Evolutionary conservation across 2,797 vertebrate species (phyloP), one percentile per base, ranked within the genome.

Genomic region (Ctenopoma kingsleyae): DNA sequence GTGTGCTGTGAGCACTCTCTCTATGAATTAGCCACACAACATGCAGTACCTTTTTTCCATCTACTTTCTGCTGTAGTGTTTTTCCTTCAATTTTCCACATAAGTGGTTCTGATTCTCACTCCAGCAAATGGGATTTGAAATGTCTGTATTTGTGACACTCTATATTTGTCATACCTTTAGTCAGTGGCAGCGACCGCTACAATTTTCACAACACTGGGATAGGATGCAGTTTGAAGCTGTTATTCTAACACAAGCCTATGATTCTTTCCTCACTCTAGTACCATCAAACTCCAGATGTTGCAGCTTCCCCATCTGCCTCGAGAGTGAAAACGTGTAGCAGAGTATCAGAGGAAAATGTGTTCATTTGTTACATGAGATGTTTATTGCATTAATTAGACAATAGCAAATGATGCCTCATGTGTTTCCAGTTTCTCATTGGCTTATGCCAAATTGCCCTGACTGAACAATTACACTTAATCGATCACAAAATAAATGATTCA

Each of bases 401-500:
- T 95, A 95, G 96, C 94, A 97, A 98, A 98, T 97, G 95, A 97
- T 96, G 94, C 95, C 87, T 78, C 93, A 91, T 94, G 95, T 96
- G 95, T 95, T 96, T 94, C 93, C 92, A 89, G 92, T 92, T 95
- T 91, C 95, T 96, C 96, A 97, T 97, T 97, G 97, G 96, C 94
- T 95, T 90, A 81, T 88, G 90, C 93, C 95, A 97, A 98, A 98
- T 97, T 97, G 94, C 95, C 93, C 93, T 95, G 96, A 97, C 94
- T 96, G 95, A 97, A 95, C 96, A 97, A 97, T 98, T 97, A 97
- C 94, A 95, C 84, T 94, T 95, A 97, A 98, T 99, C 96, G 95
- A 98, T 98, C 96, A 97, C 93, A 84, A 95, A 97, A 97, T 96
- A 98, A 99, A 98, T 98, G 97, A 97, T 97, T 98, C 96, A 96